Evolutionary conservation across 2,888 invertebrate species (phyloP), one percentile per base, ranked within the genome.

Genomic region (Lissocephala sabroskyi): DNA sequence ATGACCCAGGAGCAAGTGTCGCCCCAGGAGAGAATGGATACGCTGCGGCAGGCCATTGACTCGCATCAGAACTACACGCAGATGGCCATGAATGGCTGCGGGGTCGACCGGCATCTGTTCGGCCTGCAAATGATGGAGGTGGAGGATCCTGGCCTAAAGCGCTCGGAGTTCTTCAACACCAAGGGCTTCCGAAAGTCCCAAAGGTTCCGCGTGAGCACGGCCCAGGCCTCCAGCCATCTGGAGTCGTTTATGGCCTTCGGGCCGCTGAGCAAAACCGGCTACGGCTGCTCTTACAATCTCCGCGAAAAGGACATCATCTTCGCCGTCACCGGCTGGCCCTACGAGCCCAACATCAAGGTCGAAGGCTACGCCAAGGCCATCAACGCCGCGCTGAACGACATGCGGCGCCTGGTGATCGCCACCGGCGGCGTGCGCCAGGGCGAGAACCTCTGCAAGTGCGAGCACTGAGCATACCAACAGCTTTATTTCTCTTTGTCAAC

Each of bases 251-350:
- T 97, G 93, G 92, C 92, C 76, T 97, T 94, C 82, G 97, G 95
- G 0, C 96, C 97, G 0, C 86, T 93, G 3, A 91, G 91, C 7
- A 84, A 89, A 0, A 90, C 97, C 82, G 97, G 97, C 10, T 98
- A 97, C 82, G 95, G 93, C 4, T 92, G 95, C 66, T 97, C 97
- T 85, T 98, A 98, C 86, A 98, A 97, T 86, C 96, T 97, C 3
- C 89, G 94, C 43, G 85, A 87, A 36, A 84, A 89, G 18, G 88
- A 91, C 77, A 89, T 96, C 18, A 90, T 90, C 79, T 91, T 95
- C 78, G 91, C 90, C 1, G 87, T 23, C 3, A 5, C 23, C 23
- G 7, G 7, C 7, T 23, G 23, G 23, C 4, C 23, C 7, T 5
- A 3, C 3, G 23, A 3, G 4, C 4, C 3, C 3, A 23, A 23